Base-by-base conservation (phyloP, 2,888 invertebrate species). In the Aelia acuminata region DNA sequence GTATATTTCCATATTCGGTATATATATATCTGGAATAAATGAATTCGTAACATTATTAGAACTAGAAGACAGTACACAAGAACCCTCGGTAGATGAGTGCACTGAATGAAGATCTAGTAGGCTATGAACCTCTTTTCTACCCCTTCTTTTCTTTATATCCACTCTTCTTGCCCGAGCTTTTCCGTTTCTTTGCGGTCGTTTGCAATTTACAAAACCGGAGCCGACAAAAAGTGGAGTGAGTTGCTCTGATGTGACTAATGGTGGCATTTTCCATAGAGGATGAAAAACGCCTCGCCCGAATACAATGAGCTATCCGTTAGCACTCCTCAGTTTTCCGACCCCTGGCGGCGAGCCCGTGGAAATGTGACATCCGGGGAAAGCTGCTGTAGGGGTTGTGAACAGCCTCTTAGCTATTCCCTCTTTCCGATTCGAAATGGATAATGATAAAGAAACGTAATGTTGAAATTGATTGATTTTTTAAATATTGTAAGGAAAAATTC, bases 121-220 rank as follows among this genome's bases (percentile, higher is more conserved):
- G 26, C 26, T 57, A 15, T 57, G 57, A 26, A 26, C 26, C 13
- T 4, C 57, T 31, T 15, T 10, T n/a, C n/a, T n/a, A 26, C 26
- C 13, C 3, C 57, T 31, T 15, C 22, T n/a, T 53, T n/a, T n/a
- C 15, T 57, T n/a, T 15, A 26, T 26, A 26, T 57, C 57, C 18
- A 13, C 70, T 70, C 35, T 31, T 70, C 70, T 70, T 35, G 70
- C 18, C n/a, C 35, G 75, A 22, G 75, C 20, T 39, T 75, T 39
- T 75, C 75, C 75, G 39, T 75, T 43, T 75, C 57, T 57, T 57
- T 75, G 35, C 75, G 75, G 75, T 75, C 39, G 39, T 75, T 75
- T 39, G 75, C 75, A 39, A 75, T 75, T 75, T 75, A 75, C 26
- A 57, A 57, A 57, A 26, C 57, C 26, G 26, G 57, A 75, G 75